Conservation (phyloP, 2,113 vertebrate species). For the Pimephales promelas region DNA sequence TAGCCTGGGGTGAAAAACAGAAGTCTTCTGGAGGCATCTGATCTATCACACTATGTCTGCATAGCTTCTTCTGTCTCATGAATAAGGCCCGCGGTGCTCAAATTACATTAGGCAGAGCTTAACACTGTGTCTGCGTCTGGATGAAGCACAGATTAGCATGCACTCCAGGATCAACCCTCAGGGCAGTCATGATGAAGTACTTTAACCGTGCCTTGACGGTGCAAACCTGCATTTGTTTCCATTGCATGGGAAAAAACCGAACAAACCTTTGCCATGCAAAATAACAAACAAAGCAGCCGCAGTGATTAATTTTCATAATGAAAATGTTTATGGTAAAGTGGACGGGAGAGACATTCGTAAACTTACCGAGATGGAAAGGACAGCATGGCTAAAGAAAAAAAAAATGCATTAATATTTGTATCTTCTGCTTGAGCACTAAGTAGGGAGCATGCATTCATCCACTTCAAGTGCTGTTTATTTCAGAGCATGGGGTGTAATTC, state of each 20-base stretch:
- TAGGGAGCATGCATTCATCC: conserved; percentile 5
- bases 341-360: conserved; percentile 47
- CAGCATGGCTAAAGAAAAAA: neutral
- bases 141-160: conserved; percentile 70
- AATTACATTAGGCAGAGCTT: conserved; percentile 73
- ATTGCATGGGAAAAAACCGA: conserved; percentile 64
- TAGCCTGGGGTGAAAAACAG: conserved; percentile 73
- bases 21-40: conserved; percentile 73
- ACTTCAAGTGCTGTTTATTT: conserved; percentile 9
- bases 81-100: conserved; percentile 63
- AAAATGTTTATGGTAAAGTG: conserved; percentile 61
- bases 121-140: conserved; percentile 64
- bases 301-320: conserved; percentile 64
- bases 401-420: neutral
- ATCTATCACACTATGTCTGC: conserved; percentile 74
- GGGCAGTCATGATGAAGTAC: conserved; percentile 54
- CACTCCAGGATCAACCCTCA: conserved; percentile 59
- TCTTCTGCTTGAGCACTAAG: neutral
- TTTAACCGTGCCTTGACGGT: conserved; percentile 62
- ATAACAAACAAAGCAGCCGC: conserved; percentile 30
- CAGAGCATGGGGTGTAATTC: neutral
- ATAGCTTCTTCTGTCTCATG: conserved; percentile 52
- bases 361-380: neutral
- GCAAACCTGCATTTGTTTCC: conserved; percentile 53
- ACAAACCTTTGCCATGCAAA: conserved; percentile 58